phyloP scores from a whole-genome alignment of 2,113 vertebrate species.

The Mustela lutreola region DNA sequence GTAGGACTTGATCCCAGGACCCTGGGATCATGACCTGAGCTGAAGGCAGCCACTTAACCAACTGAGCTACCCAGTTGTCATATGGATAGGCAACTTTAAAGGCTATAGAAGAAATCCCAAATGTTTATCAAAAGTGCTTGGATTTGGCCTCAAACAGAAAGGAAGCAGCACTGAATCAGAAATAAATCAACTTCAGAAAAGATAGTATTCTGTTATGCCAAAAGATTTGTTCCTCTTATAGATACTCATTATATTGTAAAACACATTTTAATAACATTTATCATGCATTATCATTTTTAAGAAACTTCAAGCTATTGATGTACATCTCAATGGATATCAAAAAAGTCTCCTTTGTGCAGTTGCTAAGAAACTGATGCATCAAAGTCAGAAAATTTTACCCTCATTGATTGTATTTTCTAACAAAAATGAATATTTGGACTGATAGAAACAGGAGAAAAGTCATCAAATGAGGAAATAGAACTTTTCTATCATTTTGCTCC shows the following conservation, averaged over 20 bases:
- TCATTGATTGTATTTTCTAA: not conserved
- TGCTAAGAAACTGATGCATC: constrained; percentile 44
- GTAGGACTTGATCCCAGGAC: too few relatives aligned
- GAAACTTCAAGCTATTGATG: constrained; percentile 58
- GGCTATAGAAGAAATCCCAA: not conserved
- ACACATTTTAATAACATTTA: not conserved
- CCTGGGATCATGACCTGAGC: too few relatives aligned
- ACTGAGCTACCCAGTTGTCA: too few relatives aligned
- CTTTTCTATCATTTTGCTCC: not conserved
- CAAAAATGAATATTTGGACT: not conserved
- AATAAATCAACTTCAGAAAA: constrained; percentile 16
- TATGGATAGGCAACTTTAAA: not conserved
- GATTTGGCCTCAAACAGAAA: not conserved
- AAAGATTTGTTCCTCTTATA: not conserved
- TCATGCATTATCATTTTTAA: not conserved
- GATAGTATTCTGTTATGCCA: not conserved
- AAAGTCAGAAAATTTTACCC: not conserved
- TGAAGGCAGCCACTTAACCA: too few relatives aligned
- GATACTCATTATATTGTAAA: not conserved
- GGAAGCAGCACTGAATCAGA: not conserved
- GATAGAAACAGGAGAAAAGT: not conserved
- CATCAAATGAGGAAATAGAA: not conserved
- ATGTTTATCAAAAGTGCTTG: not conserved
- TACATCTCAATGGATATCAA: not conserved
- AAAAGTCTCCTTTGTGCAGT: constrained; percentile 67